A percentile compares a stretch with the other conserved stretches of the same genome.
phyloP scores from a whole-genome alignment of 2,797 vertebrate genomes.

The Falco berigora region DNA sequence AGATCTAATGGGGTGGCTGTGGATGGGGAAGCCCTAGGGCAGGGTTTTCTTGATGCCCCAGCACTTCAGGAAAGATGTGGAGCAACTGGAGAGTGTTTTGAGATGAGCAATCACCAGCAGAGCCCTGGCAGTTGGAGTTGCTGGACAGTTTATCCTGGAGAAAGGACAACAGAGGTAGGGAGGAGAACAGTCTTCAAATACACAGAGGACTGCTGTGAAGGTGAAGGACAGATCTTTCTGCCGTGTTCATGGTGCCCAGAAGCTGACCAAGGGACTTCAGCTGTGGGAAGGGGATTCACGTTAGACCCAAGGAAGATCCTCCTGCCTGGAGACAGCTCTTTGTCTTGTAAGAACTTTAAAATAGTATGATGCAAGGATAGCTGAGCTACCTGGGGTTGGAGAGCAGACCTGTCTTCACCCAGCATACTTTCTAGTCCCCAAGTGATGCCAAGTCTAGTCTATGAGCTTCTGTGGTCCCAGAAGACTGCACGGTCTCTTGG shows the following conservation, averaged over 20 bases:
- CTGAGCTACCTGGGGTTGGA: not conserved
- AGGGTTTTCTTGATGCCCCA: not conserved
- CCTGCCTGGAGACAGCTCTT: not conserved
- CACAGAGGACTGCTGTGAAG: not conserved
- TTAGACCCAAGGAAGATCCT: not conserved
- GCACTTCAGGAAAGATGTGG: not conserved
- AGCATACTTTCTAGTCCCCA: not conserved
- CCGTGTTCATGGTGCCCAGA: not conserved
- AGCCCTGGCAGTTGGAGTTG: not conserved
- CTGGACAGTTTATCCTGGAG: not conserved
- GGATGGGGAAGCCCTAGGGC: not conserved
- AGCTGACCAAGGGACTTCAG: not conserved
- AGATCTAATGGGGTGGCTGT: not conserved
- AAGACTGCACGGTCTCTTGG: not conserved
- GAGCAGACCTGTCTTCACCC: not conserved
- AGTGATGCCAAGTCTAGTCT: not conserved
- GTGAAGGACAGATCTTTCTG: not conserved
- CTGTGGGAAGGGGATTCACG: not conserved
- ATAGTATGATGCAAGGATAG: not conserved
- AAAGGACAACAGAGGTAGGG: not conserved
- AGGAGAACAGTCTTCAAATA: not conserved
- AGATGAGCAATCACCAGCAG: not conserved
- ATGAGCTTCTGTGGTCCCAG: not conserved
- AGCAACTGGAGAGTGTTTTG: not conserved
- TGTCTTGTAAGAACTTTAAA: not conserved